Conservation (phyloP, 2,888 invertebrate genomes). For the Saturnia pavonia region DNA sequence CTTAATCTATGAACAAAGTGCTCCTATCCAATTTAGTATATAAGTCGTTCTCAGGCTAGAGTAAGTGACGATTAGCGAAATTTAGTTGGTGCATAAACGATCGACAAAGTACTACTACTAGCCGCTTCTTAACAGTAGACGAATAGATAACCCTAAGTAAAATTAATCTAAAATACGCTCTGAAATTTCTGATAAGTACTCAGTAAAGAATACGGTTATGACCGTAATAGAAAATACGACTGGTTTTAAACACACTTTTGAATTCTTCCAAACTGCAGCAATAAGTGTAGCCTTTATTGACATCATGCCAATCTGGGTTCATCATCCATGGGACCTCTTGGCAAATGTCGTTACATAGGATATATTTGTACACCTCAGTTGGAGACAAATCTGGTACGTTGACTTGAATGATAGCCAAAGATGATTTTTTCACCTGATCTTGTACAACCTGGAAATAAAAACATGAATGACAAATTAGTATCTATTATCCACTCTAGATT, state of each 20-base stretch:
- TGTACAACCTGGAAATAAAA: slow-evolving; percentile 50
- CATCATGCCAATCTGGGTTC: slow-evolving; percentile 42
- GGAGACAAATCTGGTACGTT: slow-evolving; percentile 47
- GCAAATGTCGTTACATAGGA: slow-evolving; percentile 54
- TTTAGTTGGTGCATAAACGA: no score
- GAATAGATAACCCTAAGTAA: no score
- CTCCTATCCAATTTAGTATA: no score
- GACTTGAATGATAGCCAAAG: slow-evolving; percentile 59
- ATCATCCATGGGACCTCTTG: slow-evolving; percentile 46
- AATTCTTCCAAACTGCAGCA: slow-evolving; percentile 54
- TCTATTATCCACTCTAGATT: no score
- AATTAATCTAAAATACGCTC: no score
- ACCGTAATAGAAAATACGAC: not conserved
- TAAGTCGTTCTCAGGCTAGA: no score
- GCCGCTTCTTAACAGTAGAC: no score
- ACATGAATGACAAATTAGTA: no score
- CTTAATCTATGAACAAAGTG: no score
- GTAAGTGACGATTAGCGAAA: no score
- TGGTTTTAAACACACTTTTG: slow-evolving; percentile 38
- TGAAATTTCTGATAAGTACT: no score
- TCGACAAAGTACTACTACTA: no score
- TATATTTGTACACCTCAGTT: slow-evolving; percentile 21
- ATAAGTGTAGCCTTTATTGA: slow-evolving; percentile 47
- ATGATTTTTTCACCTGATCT: slow-evolving; percentile 37
- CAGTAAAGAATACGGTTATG: not conserved